A percentile compares a stretch with the other conserved stretches of the same genome.
Conservation (phyloP, 92 coral and sea anemone species). For the Phenganax subtilis region DNA sequence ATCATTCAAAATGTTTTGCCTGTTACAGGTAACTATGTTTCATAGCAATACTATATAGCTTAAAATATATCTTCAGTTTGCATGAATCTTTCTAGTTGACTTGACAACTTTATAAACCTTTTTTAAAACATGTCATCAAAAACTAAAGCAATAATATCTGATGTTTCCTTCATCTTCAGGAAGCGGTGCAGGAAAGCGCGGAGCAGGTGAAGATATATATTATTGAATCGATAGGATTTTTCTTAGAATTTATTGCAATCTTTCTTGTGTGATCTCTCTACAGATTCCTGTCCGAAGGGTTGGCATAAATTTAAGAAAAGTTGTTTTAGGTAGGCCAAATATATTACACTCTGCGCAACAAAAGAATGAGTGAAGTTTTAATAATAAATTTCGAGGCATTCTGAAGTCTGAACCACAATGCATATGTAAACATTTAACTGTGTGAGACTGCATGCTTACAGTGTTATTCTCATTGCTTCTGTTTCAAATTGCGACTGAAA, state of each 20-base stretch:
- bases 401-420: not conserved
- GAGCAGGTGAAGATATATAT: conserved; percentile 56
- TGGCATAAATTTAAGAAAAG: conserved; percentile 39
- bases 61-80: no score
- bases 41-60: not conserved
- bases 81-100: no score
- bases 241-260: no score
- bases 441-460: no score
- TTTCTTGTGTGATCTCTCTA: no score
- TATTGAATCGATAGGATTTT: no score
- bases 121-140: not conserved
- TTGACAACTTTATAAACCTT: not conserved
- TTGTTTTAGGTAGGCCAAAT: conserved; percentile 26
- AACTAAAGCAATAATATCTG: no score
- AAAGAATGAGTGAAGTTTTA: not conserved
- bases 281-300: conserved; percentile 33
- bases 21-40: conserved; percentile 63
- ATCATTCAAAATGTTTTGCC: conserved; percentile 59
- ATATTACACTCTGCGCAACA: not conserved
- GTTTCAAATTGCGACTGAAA: not conserved
- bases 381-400: not conserved
- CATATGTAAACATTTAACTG: no score
- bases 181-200: conserved; percentile 83
- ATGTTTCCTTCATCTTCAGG: conserved; percentile 48
- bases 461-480: no score